phyloP scores from a whole-genome alignment of 2,797 vertebrate genomes.

The Mormyrops attenuatus region DNA sequence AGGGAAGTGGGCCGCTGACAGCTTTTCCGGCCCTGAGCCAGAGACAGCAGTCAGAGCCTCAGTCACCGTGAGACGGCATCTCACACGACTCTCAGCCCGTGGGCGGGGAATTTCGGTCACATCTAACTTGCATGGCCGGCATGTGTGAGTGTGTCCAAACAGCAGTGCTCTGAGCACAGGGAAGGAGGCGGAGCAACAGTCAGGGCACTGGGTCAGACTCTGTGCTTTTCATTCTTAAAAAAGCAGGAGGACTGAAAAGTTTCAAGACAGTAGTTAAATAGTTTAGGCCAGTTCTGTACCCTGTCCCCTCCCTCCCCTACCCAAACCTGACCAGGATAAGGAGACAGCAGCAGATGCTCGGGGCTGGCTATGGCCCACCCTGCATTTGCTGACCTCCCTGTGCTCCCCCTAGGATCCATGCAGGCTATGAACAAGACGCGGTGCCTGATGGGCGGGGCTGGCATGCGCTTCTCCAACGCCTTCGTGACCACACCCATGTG shows the following conservation, averaged over 20 bases:
- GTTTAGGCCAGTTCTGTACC: neutral
- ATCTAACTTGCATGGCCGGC: neutral
- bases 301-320: neutral
- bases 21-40: neutral
- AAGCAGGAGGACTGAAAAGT: neutral
- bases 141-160: neutral
- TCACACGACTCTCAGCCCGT: neutral
- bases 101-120: neutral
- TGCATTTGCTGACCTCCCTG: conserved; percentile 19
- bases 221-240: neutral
- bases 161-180: neutral
- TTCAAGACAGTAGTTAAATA: neutral
- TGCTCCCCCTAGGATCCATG: conserved; percentile 61
- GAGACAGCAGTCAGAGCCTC: neutral
- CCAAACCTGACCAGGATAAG: neutral
- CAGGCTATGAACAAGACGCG: conserved; percentile 72
- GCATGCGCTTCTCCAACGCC: conserved; percentile 91
- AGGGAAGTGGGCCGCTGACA: neutral
- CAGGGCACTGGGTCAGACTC: neutral
- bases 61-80: neutral
- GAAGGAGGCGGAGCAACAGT: neutral
- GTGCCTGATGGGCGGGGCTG: conserved; percentile 71
- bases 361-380: neutral
- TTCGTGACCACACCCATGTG: conserved; percentile 98
- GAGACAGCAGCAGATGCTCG: neutral